A percentile compares a stretch with the other conserved stretches of the same genome.
phyloP scores from a whole-genome alignment of 2,888 invertebrate species.

The Alentia gelatinosa region DNA sequence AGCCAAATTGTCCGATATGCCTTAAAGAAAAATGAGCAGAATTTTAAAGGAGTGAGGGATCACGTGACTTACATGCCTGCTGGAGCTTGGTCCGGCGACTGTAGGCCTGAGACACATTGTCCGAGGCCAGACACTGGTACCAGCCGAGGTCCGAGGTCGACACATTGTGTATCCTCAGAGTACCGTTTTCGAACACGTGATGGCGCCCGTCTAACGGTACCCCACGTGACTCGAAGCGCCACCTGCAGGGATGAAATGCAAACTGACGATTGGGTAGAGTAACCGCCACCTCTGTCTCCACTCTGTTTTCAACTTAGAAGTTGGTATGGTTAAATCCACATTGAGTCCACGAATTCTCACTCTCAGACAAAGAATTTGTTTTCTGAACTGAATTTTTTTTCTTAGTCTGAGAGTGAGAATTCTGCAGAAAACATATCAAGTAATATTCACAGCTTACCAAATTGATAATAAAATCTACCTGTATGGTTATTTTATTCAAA shows the following conservation, averaged over 20 bases:
- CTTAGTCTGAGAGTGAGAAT: not conserved
- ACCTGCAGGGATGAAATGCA: not conserved
- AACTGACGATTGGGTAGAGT: not conserved
- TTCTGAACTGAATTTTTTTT: not conserved
- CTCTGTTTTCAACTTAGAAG: not conserved
- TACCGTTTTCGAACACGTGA: not conserved
- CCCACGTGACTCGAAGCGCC: not conserved
- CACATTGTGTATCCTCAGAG: not conserved
- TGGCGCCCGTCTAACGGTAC: not conserved
- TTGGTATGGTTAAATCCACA: not conserved
- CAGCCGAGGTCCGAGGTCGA: not conserved
- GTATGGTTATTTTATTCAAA: no score
- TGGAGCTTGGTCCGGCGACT: not conserved
- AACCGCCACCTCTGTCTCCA: not conserved
- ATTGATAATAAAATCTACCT: no score
- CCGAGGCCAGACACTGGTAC: conserved; percentile 32
- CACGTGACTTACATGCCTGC: not conserved
- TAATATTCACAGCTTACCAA: no score
- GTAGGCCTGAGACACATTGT: not conserved
- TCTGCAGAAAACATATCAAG: no score
- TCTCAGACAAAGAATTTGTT: no score
- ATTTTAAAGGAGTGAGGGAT: no score
- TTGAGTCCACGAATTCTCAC: no score
- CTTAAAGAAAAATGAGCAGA: no score
- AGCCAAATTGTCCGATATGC: no score